Evolutionary conservation across 1,140 invertebrate genomes (phyloP).

Genomic region (Apis laboriosa): DNA sequence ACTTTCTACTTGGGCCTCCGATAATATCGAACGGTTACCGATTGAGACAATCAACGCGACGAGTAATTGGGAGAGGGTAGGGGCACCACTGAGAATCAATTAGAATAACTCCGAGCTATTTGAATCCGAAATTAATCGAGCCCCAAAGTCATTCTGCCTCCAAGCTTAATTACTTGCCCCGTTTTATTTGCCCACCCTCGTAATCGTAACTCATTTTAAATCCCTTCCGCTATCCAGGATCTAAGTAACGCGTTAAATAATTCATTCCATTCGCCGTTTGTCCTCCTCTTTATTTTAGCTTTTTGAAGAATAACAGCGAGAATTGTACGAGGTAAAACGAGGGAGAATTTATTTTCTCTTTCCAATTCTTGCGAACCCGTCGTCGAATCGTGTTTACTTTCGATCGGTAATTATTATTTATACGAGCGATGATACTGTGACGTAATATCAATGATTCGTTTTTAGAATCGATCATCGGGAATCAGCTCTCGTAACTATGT

Average conservation of each 20-base stretch:
- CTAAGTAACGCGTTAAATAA: slow-evolving; percentile 10
- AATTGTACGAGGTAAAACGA: too few species aligned
- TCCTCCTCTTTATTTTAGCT: not conserved
- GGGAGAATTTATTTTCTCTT: too few species aligned
- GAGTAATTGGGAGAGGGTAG: slow-evolving; percentile 20
- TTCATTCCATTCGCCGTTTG: slow-evolving; percentile 4
- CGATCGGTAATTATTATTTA: too few species aligned
- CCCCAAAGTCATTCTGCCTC: slow-evolving; percentile 27
- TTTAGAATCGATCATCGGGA: too few species aligned
- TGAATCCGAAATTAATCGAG: slow-evolving; percentile 38
- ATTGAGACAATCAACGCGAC: slow-evolving; percentile 24
- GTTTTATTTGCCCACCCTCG: slow-evolving; percentile 22
- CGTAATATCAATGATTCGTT: too few species aligned
- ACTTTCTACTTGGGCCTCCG: not conserved
- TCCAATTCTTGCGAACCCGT: too few species aligned
- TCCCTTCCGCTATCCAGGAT: not conserved
- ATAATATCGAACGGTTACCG: slow-evolving; percentile 23
- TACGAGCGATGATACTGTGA: too few species aligned
- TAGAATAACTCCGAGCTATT: slow-evolving; percentile 33
- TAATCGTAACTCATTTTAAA: slow-evolving; percentile 31
- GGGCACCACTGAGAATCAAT: slow-evolving; percentile 32
- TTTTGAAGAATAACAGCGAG: not conserved
- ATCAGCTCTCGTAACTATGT: too few species aligned
- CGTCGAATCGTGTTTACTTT: too few species aligned
- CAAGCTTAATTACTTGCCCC: slow-evolving; percentile 23